phyloP scores from a whole-genome alignment of 2,113 vertebrate species.

The Abramis brama region DNA sequence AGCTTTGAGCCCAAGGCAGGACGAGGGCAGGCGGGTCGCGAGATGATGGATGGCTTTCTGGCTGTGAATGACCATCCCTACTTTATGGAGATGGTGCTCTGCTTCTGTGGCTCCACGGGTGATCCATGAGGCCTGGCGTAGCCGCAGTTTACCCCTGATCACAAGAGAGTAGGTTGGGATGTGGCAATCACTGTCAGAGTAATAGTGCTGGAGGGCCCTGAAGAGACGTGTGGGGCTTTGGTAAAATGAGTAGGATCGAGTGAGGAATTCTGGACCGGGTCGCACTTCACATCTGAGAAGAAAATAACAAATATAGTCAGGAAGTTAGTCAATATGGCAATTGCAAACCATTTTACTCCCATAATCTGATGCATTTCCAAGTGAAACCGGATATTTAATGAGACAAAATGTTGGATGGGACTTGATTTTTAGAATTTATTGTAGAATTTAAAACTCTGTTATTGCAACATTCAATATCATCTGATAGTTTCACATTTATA shows the following conservation, averaged over 20 bases:
- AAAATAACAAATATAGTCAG: not conserved
- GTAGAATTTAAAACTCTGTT: no score
- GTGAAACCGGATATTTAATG: not conserved
- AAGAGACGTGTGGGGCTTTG: constrained; percentile 78
- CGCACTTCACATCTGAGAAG: constrained; percentile 86
- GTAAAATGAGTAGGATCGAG: constrained; percentile 86
- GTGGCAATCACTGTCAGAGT: constrained; percentile 80
- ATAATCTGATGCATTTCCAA: not conserved
- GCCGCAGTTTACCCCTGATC: constrained; percentile 85
- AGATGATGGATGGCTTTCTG: constrained; percentile 72
- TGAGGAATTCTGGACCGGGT: constrained; percentile 89
- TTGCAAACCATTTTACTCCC: not conserved
- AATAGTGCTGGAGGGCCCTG: constrained; percentile 88
- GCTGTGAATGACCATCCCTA: constrained; percentile 86
- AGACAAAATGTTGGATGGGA: not conserved
- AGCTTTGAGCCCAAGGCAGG: constrained; percentile 71
- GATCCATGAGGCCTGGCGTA: constrained; percentile 90
- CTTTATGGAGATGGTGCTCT: constrained; percentile 85
- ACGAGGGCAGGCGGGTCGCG: constrained; percentile 68
- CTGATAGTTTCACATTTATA: no score
- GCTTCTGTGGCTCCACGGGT: constrained; percentile 85
- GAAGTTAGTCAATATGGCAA: not conserved
- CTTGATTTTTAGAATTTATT: no score
- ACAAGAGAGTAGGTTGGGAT: constrained; percentile 85
- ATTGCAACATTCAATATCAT: no score